Evolutionary conservation across 2,113 vertebrate species (phyloP).

Genomic region (Andinoacara biseriatus): DNA sequence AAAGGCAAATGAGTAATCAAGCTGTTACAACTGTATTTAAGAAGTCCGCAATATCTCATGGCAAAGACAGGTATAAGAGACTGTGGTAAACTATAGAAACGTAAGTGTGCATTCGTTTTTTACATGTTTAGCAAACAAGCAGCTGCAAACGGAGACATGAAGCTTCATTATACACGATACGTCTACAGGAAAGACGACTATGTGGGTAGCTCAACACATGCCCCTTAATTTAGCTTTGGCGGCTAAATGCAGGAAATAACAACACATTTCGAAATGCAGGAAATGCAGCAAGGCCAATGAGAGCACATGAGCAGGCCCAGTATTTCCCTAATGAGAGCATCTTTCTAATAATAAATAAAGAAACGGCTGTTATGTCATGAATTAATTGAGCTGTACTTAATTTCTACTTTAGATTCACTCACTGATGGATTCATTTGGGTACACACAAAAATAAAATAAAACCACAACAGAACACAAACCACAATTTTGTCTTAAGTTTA

Average conservation of each 20-base stretch:
- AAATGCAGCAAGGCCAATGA: slow-evolving; percentile 20
- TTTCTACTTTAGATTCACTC: not conserved
- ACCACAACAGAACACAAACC: not conserved
- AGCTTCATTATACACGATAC: not conserved
- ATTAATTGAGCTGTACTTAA: not conserved
- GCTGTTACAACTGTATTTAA: not conserved
- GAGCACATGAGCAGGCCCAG: too few relatives aligned
- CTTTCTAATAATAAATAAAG: not conserved
- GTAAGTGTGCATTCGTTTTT: not conserved
- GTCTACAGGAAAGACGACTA: not conserved
- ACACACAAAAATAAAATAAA: not conserved
- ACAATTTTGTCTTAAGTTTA: fast-evolving
- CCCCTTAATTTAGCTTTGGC: slow-evolving; percentile 9
- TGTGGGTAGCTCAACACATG: not conserved
- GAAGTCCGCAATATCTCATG: not conserved
- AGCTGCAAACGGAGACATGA: not conserved
- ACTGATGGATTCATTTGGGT: not conserved
- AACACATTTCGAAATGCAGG: slow-evolving; percentile 34
- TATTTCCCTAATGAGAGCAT: not conserved
- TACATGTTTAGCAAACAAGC: not conserved
- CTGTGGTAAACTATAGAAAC: not conserved
- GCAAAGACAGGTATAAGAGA: not conserved
- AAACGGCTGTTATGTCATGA: not conserved
- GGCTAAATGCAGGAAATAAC: slow-evolving; percentile 27
- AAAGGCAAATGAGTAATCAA: not conserved